Conservation (phyloP, 2,888 invertebrate genomes). For the Tenodera sinensis region DNA sequence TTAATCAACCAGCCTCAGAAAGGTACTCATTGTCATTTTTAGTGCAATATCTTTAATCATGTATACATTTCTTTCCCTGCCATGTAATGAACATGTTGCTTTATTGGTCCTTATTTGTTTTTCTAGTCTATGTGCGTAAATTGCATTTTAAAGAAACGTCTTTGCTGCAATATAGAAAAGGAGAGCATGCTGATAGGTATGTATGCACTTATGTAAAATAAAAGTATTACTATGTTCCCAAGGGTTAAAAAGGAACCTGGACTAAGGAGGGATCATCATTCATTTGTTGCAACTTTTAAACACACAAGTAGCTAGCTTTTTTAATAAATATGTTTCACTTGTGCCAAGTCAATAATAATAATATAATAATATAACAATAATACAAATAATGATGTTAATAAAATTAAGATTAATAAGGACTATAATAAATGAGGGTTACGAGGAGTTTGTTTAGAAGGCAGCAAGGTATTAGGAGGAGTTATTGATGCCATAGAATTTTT, state of each 20-base stretch:
- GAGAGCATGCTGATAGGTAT: not conserved
- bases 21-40: not conserved
- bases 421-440: not conserved
- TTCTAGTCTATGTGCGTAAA: slow-evolving; percentile 4
- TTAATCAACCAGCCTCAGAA: not conserved
- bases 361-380: slow-evolving; percentile 10
- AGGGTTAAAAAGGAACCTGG: not conserved
- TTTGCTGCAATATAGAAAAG: not conserved
- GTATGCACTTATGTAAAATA: not conserved
- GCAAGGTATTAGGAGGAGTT: not conserved
- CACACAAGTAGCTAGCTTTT: slow-evolving; percentile 18
- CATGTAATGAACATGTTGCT: not conserved
- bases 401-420: not conserved
- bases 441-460: not conserved
- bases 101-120: not conserved
- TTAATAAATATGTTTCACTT: slow-evolving; percentile 18
- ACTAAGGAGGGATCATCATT: not conserved
- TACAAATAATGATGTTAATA: not conserved
- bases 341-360: slow-evolving; percentile 17
- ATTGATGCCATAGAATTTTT: not conserved
- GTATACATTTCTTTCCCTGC: not conserved
- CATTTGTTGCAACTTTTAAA: not conserved
- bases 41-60: slow-evolving; percentile 8
- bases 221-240: not conserved
- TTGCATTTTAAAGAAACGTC: not conserved